phyloP scores from a whole-genome alignment of 2,113 vertebrate species.

The Sakesphorus luctuosus region DNA sequence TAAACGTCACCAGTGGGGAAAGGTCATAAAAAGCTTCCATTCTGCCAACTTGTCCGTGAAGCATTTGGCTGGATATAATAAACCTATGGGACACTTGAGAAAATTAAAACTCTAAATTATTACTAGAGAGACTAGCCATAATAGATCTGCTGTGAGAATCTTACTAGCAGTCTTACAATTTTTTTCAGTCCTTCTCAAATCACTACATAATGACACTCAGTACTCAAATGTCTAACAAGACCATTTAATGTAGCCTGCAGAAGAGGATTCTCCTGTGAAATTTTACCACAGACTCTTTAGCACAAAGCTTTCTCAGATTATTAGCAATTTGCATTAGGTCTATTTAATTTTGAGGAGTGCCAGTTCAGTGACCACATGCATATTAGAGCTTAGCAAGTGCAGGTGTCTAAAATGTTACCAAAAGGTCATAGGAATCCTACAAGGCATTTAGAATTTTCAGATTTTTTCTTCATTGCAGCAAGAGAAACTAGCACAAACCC shows the following conservation, averaged over 20 bases:
- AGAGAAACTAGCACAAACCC: not conserved
- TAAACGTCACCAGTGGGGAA: constrained; percentile 11
- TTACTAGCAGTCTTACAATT: constrained; percentile 57
- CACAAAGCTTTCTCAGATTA: constrained; percentile 61
- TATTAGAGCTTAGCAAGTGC: constrained; percentile 42
- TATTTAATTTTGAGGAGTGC: constrained; percentile 64
- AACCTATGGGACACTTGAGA: constrained; percentile 61
- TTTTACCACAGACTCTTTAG: constrained; percentile 67
- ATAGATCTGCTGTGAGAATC: constrained; percentile 55
- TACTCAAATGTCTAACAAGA: constrained; percentile 63
- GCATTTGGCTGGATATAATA: constrained; percentile 45
- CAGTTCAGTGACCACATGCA: constrained; percentile 56
- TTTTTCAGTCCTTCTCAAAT: constrained; percentile 64
- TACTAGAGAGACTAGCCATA: constrained; percentile 43
- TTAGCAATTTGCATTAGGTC: constrained; percentile 61
- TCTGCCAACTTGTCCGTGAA: constrained; percentile 35
- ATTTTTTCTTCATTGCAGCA: constrained; percentile 24
- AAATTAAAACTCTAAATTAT: constrained; percentile 75
- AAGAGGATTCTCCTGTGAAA: constrained; percentile 65
- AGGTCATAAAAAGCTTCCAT: constrained; percentile 44
- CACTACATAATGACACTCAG: constrained; percentile 66
- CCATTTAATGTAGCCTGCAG: constrained; percentile 54
- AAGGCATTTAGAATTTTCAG: constrained; percentile 37
- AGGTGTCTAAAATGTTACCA: constrained; percentile 57
- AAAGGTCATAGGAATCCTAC: constrained; percentile 64